Evolutionary conservation across 2,888 invertebrate species (phyloP), one percentile per base, ranked within the genome.

Genomic region (Sarcophaga carnaria): DNA sequence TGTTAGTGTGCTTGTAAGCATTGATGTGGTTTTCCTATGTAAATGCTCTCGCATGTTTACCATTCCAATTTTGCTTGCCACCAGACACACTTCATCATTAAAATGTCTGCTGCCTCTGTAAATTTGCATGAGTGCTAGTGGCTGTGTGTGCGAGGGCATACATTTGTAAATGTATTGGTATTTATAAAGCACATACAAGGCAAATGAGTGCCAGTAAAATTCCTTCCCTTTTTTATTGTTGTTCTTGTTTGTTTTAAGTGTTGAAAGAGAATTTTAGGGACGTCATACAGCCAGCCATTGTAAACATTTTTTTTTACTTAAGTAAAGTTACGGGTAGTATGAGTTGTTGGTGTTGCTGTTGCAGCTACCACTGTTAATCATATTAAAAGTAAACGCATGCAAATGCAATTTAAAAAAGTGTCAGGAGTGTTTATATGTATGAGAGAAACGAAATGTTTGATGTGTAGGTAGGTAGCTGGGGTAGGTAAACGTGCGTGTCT

Each of bases 331-430:
- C 37, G 10, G 37, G 8, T 5, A 37, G 37, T 5, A 37, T 37
- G 37, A 37, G 8, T 37, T 37, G 37, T 37, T 37, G 37, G 1
- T 6, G 6, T 37, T 37, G 37, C 37, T 84, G 84, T 4, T 54
- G 54, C 17, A 14, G 17, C 54, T 5, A 12, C 54, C 17, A 2
- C 54, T 17, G 12, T 84, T 84, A 87, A 87, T 87, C 87, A 87
- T 84, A 81, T 87, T 87, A 84, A 84, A 84, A 64, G 84, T 70
- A 75, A 84, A 77, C 67, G 78, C 75, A 87, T 87, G 87, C 75
- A 87, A 87, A 84, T 84, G 87, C 64, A 84, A 83, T 81, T 81
- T 75, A 14, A 14, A 63, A 80, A 80, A 80, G 76, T 84, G 84
- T 80, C 84, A 76, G 76, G 37, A 14, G 54, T 78, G 66, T 71